Evolutionary conservation across 2,113 vertebrate genomes (phyloP).

Genomic region (Limnothrissa miodon): DNA sequence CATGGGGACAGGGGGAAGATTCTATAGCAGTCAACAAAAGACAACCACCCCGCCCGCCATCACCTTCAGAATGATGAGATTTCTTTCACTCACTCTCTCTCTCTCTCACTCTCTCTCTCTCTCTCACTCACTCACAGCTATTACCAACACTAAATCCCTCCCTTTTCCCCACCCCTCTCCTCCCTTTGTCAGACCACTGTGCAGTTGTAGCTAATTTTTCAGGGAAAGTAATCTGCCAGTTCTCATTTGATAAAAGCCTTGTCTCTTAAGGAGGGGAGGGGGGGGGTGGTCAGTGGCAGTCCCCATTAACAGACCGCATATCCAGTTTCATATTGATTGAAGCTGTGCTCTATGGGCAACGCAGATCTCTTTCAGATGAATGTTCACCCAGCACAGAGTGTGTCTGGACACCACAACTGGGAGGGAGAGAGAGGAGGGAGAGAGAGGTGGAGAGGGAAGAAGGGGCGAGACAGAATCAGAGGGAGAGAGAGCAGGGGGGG

Average conservation of each 20-base stretch:
- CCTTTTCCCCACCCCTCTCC: constrained; percentile 17
- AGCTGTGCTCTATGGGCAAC: constrained; percentile 4
- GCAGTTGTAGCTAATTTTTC: constrained; percentile 34
- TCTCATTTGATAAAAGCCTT: constrained; percentile 20
- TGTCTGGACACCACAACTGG: not conserved
- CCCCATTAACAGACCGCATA: constrained; percentile 34
- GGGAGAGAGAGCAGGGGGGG: not conserved
- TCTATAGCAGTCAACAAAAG: constrained; percentile 48
- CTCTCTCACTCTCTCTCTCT: no score
- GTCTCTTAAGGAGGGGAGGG: constrained; percentile 13
- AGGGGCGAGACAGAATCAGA: not conserved
- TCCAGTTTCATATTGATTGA: constrained; percentile 42
- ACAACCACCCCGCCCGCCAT: not conserved
- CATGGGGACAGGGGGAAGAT: constrained; percentile 27
- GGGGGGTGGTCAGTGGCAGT: constrained; percentile 19
- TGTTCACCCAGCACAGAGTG: not conserved
- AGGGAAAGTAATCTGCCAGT: constrained; percentile 14
- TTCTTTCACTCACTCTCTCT: no score
- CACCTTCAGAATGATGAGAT: not conserved
- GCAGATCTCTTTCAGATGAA: constrained; percentile 14
- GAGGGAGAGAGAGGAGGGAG: not conserved
- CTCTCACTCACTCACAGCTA: not conserved
- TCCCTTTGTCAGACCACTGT: not conserved
- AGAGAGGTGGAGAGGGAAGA: not conserved
- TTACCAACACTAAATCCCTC: constrained; percentile 25